phyloP scores from a whole-genome alignment of 1,140 invertebrate genomes.

The Thereuonema tuberculata region DNA sequence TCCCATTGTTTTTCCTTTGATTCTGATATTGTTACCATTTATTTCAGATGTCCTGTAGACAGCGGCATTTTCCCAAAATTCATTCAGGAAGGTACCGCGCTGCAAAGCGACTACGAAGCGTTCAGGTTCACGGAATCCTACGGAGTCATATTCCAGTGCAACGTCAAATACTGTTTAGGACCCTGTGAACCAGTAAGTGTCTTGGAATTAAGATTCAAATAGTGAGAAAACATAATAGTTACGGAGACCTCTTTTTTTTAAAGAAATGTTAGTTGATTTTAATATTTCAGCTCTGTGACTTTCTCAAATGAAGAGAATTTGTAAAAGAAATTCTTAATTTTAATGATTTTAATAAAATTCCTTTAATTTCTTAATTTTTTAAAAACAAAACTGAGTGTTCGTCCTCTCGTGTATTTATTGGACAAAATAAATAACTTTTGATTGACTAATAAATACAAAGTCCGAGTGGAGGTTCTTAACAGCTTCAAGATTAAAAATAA shows the following conservation, averaged over 20 bases:
- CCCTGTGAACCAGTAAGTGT: constrained; percentile 73
- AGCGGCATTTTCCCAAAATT: constrained; percentile 72
- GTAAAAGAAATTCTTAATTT: too few relatives aligned
- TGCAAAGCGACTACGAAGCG: constrained; percentile 83
- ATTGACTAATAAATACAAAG: too few relatives aligned
- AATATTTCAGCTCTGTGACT: too few relatives aligned
- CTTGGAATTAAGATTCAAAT: not conserved
- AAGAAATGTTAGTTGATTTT: not conserved
- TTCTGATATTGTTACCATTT: not conserved
- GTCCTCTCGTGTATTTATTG: too few relatives aligned
- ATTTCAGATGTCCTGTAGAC: constrained; percentile 69
- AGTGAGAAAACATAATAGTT: not conserved
- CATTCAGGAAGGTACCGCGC: constrained; percentile 58
- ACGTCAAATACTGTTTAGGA: constrained; percentile 89
- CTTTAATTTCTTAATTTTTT: too few relatives aligned
- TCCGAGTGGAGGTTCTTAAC: too few relatives aligned
- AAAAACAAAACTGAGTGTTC: too few relatives aligned
- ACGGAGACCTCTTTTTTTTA: constrained; percentile 9
- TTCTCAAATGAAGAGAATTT: too few relatives aligned
- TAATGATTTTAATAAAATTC: too few relatives aligned
- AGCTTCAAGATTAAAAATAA: too few relatives aligned
- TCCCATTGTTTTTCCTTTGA: too few relatives aligned
- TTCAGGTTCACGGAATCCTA: constrained; percentile 93
- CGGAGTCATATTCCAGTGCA: constrained; percentile 93
- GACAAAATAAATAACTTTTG: too few relatives aligned